phyloP scores from a whole-genome alignment of 2,888 invertebrate genomes.

The Cylindroiulus punctatus region DNA sequence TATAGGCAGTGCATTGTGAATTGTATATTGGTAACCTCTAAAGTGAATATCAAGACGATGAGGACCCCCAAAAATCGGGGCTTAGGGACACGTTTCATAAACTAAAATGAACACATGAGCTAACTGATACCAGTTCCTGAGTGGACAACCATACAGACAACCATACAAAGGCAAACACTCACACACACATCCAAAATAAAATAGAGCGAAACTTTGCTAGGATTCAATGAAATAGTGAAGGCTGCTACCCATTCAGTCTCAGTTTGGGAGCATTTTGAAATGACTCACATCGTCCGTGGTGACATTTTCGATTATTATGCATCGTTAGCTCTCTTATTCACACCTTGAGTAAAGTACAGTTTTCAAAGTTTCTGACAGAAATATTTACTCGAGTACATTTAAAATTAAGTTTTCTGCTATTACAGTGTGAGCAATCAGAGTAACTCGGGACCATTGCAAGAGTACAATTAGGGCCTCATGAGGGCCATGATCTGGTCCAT shows the following conservation, averaged over 20 bases:
- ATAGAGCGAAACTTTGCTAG: conserved; percentile 44
- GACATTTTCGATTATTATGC: not conserved
- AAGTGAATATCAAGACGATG: conserved; percentile 52
- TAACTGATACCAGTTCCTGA: conserved; percentile 52
- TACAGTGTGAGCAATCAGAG: too few species aligned
- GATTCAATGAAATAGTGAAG: conserved; percentile 25
- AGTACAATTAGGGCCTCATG: too few species aligned
- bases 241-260: not conserved
- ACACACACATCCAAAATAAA: conserved; percentile 51
- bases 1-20: conserved; percentile 51
- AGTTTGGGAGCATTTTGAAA: not conserved
- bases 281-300: not conserved
- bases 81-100: conserved; percentile 35
- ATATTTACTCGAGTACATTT: too few species aligned
- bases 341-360: not conserved
- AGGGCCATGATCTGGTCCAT: too few species aligned
- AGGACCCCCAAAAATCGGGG: conserved; percentile 49
- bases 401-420: too few species aligned
- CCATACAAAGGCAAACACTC: conserved; percentile 50
- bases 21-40: conserved; percentile 49
- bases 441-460: too few species aligned
- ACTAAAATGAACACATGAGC: conserved; percentile 49
- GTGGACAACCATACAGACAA: conserved; percentile 51
- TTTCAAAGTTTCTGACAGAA: too few species aligned
- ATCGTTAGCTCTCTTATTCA: not conserved